Evolutionary conservation across 2,888 invertebrate genomes (phyloP).

Genomic region (Aleiodes leptofemur): DNA sequence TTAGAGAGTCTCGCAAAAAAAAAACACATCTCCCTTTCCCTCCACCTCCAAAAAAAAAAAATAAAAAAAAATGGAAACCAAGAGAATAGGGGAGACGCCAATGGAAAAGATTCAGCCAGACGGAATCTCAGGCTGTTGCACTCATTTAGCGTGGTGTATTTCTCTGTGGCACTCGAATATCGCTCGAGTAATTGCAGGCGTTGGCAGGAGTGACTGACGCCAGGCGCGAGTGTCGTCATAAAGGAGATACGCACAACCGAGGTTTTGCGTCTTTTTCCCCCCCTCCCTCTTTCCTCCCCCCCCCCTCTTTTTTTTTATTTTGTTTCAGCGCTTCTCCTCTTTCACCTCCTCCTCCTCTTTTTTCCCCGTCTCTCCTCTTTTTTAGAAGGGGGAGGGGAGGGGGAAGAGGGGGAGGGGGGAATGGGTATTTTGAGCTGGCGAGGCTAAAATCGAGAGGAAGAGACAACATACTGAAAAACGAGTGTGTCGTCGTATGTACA

Average conservation of each 20-base stretch:
- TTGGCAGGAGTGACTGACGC: slow-evolving; percentile 42
- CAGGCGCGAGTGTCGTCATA: slow-evolving; percentile 41
- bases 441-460: slow-evolving; percentile 26
- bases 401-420: neutral
- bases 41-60: neutral
- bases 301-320: slow-evolving; percentile 13
- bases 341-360: neutral
- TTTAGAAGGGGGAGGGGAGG: too few species aligned
- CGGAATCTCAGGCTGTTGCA: slow-evolving; percentile 41
- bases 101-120: slow-evolving; percentile 35
- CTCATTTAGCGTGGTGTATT: slow-evolving; percentile 36
- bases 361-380: neutral
- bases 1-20: too few species aligned
- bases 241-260: slow-evolving; percentile 33
- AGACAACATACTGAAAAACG: slow-evolving; percentile 19
- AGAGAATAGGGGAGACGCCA: slow-evolving; percentile 17
- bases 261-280: slow-evolving; percentile 18
- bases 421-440: slow-evolving; percentile 27
- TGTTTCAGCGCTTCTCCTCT: neutral
- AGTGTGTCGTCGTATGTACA: slow-evolving; percentile 21
- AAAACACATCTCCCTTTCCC: too few species aligned
- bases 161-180: slow-evolving; percentile 41
- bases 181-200: slow-evolving; percentile 46
- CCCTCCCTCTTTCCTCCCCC: too few species aligned
- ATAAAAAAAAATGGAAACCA: neutral